Conservation (phyloP, 2,888 invertebrate genomes). For the Campoplex nolae region DNA sequence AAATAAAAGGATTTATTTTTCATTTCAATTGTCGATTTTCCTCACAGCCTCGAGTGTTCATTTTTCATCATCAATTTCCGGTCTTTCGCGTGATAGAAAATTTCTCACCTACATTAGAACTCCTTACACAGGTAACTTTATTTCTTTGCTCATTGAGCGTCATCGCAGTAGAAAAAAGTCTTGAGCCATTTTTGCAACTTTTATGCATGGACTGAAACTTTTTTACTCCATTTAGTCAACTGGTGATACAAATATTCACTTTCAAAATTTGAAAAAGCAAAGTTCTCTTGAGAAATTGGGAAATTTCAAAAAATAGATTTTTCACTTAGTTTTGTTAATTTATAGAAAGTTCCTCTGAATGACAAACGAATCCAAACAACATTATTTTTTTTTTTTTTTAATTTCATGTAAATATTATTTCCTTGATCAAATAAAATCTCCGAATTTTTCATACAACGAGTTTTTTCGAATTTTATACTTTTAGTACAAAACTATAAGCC, state of each 20-base stretch:
- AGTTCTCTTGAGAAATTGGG: not conserved
- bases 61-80: conserved; percentile 74
- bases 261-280: not conserved
- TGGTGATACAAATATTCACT: not conserved
- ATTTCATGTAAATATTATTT: not conserved
- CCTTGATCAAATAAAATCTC: not conserved
- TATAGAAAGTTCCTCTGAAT: not conserved
- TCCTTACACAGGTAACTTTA: conserved; percentile 81
- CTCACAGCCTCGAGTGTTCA: conserved; percentile 72
- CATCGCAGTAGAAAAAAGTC: not conserved
- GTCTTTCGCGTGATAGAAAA: conserved; percentile 74
- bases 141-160: conserved; percentile 19
- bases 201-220: not conserved
- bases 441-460: not conserved
- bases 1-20: not conserved
- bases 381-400: not conserved
- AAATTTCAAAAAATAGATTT: not conserved
- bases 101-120: conserved; percentile 79
- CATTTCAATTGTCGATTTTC: conserved; percentile 4
- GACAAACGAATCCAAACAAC: not conserved
- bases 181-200: not conserved
- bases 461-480: conserved; percentile 25
- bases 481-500: conserved; percentile 81
- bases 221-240: not conserved
- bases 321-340: not conserved